Conservation (phyloP, 2,888 invertebrate species). For the Xylota segnis region DNA sequence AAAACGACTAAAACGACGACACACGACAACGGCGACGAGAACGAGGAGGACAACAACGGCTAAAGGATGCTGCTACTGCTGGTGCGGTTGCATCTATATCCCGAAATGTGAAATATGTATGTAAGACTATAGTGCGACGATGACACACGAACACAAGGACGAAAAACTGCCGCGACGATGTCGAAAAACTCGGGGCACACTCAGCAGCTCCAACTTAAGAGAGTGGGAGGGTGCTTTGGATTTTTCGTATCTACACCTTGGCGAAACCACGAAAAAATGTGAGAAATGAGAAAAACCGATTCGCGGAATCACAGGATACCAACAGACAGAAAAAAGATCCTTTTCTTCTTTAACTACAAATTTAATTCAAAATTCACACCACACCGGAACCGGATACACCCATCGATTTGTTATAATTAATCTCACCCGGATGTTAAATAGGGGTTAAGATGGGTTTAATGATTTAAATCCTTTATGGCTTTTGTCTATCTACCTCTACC, state of each 20-base stretch:
- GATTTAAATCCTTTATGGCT: slow-evolving; percentile 69
- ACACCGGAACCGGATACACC: slow-evolving; percentile 67
- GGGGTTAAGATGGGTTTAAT: slow-evolving; percentile 74
- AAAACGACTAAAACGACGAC: slow-evolving; percentile 35
- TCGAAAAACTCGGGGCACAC: slow-evolving; percentile 64
- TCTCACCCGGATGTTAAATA: slow-evolving; percentile 68
- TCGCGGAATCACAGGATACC: slow-evolving; percentile 27
- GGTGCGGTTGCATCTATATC: slow-evolving; percentile 66
- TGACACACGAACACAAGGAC: slow-evolving; percentile 73
- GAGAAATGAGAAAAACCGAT: slow-evolving; percentile 23
- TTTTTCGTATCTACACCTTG: slow-evolving; percentile 74
- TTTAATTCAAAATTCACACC: slow-evolving; percentile 23
- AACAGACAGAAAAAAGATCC: not conserved
- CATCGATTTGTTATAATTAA: slow-evolving; percentile 73
- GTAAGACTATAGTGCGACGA: slow-evolving; percentile 60
- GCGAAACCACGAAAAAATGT: slow-evolving; percentile 39
- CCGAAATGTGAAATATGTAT: slow-evolving; percentile 60
- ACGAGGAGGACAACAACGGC: slow-evolving; percentile 21
- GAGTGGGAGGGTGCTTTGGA: slow-evolving; percentile 28
- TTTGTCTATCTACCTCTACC: slow-evolving; percentile 48
- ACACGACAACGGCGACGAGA: slow-evolving; percentile 9
- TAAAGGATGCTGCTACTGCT: slow-evolving; percentile 44
- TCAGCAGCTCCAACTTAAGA: slow-evolving; percentile 33
- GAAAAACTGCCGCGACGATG: slow-evolving; percentile 69
- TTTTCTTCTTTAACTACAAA: slow-evolving; percentile 8